phyloP scores from a whole-genome alignment of 2,113 vertebrate species.

The Cnemophilus loriae region DNA sequence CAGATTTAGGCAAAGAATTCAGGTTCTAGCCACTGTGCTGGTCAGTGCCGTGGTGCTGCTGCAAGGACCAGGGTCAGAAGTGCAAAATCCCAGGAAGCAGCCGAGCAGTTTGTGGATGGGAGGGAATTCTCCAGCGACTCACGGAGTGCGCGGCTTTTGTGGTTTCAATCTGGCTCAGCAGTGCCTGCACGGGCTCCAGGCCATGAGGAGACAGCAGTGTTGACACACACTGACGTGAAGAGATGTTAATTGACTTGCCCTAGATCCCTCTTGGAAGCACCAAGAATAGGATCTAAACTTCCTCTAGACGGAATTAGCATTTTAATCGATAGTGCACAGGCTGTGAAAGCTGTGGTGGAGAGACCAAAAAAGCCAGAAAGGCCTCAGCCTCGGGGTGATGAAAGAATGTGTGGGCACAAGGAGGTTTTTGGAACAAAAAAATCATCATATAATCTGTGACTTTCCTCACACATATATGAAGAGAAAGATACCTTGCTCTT shows the following conservation, averaged over 20 bases:
- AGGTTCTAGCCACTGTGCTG: not conserved
- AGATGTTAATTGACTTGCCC: slow-evolving; percentile 41
- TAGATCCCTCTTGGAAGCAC: slow-evolving; percentile 18
- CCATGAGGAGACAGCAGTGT: not conserved
- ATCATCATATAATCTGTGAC: not conserved
- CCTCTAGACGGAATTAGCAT: not conserved
- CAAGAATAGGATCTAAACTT: slow-evolving; percentile 20
- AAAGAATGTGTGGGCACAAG: not conserved
- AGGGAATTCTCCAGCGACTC: not conserved
- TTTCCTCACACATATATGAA: not conserved
- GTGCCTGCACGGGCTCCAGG: not conserved
- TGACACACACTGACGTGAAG: not conserved
- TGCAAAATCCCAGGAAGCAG: not conserved
- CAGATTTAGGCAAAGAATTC: not conserved
- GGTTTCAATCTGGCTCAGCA: slow-evolving; percentile 2
- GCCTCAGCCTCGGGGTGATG: not conserved
- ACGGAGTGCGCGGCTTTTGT: not conserved
- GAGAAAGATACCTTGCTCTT: not conserved
- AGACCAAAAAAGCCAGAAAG: not conserved
- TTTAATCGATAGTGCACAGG: not conserved
- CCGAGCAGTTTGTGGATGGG: not conserved
- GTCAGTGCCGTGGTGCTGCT: not conserved
- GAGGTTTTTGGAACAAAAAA: not conserved
- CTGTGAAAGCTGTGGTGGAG: not conserved
- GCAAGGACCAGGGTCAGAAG: not conserved